A percentile compares a stretch with the other conserved stretches of the same genome.
Evolutionary conservation across 2,797 vertebrate species (phyloP).

Genomic region (Neosilurus hyrtlii): DNA sequence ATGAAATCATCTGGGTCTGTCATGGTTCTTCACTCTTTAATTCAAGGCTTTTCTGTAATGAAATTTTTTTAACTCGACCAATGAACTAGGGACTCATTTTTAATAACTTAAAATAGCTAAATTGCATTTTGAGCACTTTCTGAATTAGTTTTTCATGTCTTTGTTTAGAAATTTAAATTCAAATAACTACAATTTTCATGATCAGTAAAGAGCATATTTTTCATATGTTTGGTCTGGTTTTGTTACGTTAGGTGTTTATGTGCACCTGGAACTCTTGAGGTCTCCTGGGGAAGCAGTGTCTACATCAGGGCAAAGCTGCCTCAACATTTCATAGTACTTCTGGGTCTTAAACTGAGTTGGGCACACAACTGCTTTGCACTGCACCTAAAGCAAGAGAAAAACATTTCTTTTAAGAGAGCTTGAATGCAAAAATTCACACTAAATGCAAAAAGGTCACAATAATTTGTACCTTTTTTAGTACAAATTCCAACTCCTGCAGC

Average conservation of each 20-base stretch:
- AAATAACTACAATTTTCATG: background rate
- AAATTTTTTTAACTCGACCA: background rate
- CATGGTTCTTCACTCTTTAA: background rate
- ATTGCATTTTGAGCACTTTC: background rate
- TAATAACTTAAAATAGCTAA: background rate
- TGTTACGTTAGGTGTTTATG: background rate
- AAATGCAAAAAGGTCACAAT: background rate
- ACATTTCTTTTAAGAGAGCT: background rate
- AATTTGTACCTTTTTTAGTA: constrained; percentile 76
- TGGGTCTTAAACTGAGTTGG: constrained; percentile 84
- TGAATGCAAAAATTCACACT: background rate
- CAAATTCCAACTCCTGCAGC: constrained; percentile 79
- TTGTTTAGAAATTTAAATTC: background rate
- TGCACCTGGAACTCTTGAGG: constrained; percentile 83
- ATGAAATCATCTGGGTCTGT: background rate
- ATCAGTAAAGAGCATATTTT: background rate
- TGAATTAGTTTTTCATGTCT: background rate
- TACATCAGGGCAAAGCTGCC: constrained; percentile 84
- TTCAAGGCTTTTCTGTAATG: background rate
- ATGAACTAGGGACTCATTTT: background rate
- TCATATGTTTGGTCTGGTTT: background rate
- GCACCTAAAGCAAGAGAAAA: constrained; percentile 70
- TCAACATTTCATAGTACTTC: constrained; percentile 85
- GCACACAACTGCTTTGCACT: constrained; percentile 88
- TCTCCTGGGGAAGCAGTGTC: constrained; percentile 75